Evolutionary conservation across 2,113 vertebrate species (phyloP).

Genomic region (Desmodus rotundus): DNA sequence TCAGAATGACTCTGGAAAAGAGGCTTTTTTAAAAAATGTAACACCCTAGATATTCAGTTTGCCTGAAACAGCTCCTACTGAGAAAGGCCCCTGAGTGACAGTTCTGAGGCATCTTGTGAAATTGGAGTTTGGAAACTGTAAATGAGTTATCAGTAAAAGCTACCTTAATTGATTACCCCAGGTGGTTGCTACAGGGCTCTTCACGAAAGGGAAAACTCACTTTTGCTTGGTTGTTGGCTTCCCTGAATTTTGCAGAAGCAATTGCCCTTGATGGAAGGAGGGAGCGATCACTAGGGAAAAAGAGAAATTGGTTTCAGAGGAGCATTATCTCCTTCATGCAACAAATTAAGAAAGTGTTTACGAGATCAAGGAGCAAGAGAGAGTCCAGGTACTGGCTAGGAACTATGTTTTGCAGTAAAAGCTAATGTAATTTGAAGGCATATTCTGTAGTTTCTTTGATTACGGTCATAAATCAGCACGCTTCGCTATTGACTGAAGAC

Average conservation of each 20-base stretch:
- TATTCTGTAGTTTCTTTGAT: conserved; percentile 60
- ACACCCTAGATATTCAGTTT: conserved; percentile 41
- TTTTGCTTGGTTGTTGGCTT: not conserved
- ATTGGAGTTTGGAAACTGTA: conserved; percentile 56
- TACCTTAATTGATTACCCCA: conserved; percentile 49
- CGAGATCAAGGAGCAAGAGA: conserved; percentile 40
- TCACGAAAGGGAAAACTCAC: not conserved
- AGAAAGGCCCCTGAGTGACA: conserved; percentile 33
- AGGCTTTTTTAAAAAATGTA: not conserved
- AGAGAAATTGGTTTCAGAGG: conserved; percentile 67
- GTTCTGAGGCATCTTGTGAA: conserved; percentile 11
- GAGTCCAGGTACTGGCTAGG: not conserved
- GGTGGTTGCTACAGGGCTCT: conserved; percentile 29
- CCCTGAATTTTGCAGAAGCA: conserved; percentile 49
- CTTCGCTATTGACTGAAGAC: conserved; percentile 67
- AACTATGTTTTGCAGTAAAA: conserved; percentile 64
- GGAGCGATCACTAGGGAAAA: conserved; percentile 37
- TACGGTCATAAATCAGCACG: conserved; percentile 64
- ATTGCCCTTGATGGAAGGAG: conserved; percentile 41
- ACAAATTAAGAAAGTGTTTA: conserved; percentile 63
- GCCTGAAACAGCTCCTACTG: not conserved
- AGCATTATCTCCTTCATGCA: conserved; percentile 47
- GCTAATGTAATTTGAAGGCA: conserved; percentile 73
- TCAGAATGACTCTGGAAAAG: not conserved
- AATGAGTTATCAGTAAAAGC: conserved; percentile 53